Evolutionary conservation across 2,113 vertebrate genomes (phyloP).

Genomic region (Empidonax traillii): DNA sequence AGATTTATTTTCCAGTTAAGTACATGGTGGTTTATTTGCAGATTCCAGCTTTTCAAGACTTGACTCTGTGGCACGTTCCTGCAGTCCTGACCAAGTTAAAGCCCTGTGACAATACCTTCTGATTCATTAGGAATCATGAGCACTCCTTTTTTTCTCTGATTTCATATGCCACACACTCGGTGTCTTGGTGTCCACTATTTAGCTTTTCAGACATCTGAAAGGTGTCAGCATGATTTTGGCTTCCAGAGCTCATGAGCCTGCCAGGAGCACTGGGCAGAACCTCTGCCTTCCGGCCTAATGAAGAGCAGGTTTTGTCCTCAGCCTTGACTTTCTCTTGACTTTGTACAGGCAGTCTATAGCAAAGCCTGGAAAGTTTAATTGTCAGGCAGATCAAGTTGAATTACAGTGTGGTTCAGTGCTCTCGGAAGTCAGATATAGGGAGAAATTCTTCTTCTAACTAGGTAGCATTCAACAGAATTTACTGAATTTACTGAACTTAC

Average conservation of each 20-base stretch:
- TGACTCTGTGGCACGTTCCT: background rate
- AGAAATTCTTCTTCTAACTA: background rate
- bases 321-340: background rate
- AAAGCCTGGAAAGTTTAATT: background rate
- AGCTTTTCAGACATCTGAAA: background rate
- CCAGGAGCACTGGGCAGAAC: background rate
- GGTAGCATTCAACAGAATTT: background rate
- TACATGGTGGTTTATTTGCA: background rate
- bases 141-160: background rate
- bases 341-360: background rate
- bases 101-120: background rate
- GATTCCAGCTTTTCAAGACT: background rate
- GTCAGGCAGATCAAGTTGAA: background rate
- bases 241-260: background rate
- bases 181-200: background rate
- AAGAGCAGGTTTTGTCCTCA: background rate
- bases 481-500: background rate
- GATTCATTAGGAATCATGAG: background rate
- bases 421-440: background rate
- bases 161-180: background rate
- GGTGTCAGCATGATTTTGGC: background rate
- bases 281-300: background rate
- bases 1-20: conserved; percentile 13
- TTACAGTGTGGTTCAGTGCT: background rate
- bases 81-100: background rate